Conservation (phyloP, 2,888 invertebrate species). For the Beris chalybata region DNA sequence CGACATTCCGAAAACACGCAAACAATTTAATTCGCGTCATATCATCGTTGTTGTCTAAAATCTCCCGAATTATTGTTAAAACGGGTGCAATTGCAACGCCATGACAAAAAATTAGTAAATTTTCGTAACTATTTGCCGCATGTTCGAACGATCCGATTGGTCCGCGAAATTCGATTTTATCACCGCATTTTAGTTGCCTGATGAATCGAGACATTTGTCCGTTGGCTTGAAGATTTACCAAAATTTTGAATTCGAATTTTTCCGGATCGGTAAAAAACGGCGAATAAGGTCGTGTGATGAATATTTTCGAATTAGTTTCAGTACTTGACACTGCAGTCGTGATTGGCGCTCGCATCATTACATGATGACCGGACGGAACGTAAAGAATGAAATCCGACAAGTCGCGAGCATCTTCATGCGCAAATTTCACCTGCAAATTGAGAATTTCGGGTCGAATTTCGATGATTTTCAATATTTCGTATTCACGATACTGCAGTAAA, state of each 20-base stretch:
- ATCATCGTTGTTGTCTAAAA: constrained; percentile 69
- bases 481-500: constrained; percentile 37
- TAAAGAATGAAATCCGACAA: constrained; percentile 44
- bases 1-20: constrained; percentile 63
- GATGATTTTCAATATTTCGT: constrained; percentile 32
- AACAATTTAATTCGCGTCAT: constrained; percentile 65
- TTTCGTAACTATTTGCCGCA: constrained; percentile 54
- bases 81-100: constrained; percentile 78
- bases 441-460: constrained; percentile 40
- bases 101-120: constrained; percentile 63
- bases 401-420: constrained; percentile 34
- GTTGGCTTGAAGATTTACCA: constrained; percentile 63
- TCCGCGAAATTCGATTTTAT: constrained; percentile 68
- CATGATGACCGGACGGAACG: constrained; percentile 46
- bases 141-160: constrained; percentile 68
- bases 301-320: constrained; percentile 21
- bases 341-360: constrained; percentile 41
- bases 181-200: constrained; percentile 56
- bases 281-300: constrained; percentile 50
- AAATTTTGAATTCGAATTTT: constrained; percentile 59
- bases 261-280: constrained; percentile 49
- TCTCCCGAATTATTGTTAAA: constrained; percentile 63
- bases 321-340: not conserved
- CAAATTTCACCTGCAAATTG: constrained; percentile 45
- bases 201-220: constrained; percentile 65